Percentiles rank a stretch among this genome's conserved stretches.
Evolutionary conservation across 1,140 invertebrate species (phyloP).

Genomic region (Drosophila santomea): DNA sequence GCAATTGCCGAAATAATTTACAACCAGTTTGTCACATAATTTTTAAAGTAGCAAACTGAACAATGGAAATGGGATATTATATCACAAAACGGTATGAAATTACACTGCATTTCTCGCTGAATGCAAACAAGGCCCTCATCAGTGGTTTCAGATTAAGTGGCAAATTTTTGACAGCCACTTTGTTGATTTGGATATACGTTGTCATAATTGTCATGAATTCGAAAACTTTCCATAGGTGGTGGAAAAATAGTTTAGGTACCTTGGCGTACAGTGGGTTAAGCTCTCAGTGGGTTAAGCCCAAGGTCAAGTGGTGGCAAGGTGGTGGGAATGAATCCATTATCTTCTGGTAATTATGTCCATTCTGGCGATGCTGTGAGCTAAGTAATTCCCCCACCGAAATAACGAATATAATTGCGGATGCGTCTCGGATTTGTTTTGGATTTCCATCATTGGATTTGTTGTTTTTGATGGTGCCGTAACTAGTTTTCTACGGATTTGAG

Average conservation of each 20-base stretch:
- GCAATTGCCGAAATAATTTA: slow-evolving; percentile 6
- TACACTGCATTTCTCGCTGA: not conserved
- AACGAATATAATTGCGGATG: slow-evolving; percentile 29
- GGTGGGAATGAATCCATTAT: slow-evolving; percentile 9
- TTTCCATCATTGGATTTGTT: slow-evolving; percentile 13
- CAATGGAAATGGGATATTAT: slow-evolving; percentile 5
- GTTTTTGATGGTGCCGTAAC: slow-evolving; percentile 22
- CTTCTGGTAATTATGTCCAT: slow-evolving; percentile 28
- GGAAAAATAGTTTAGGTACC: not conserved
- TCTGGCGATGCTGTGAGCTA: slow-evolving; percentile 21
- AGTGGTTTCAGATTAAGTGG: not conserved
- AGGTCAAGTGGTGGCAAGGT: slow-evolving; percentile 6
- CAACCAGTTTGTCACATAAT: slow-evolving; percentile 1
- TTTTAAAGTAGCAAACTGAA: not conserved
- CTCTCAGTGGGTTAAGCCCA: slow-evolving; percentile 24
- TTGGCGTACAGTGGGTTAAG: too few species aligned
- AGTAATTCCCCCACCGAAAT: slow-evolving; percentile 18
- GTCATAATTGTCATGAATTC: not conserved
- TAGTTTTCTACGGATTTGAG: slow-evolving; percentile 10
- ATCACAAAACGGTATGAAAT: not conserved
- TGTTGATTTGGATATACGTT: not conserved
- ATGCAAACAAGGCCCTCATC: not conserved
- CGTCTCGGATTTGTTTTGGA: slow-evolving; percentile 17
- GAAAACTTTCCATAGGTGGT: not conserved
- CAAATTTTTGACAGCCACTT: not conserved